Evolutionary conservation across 2,888 invertebrate genomes (phyloP).

Genomic region (Diaperis boleti): DNA sequence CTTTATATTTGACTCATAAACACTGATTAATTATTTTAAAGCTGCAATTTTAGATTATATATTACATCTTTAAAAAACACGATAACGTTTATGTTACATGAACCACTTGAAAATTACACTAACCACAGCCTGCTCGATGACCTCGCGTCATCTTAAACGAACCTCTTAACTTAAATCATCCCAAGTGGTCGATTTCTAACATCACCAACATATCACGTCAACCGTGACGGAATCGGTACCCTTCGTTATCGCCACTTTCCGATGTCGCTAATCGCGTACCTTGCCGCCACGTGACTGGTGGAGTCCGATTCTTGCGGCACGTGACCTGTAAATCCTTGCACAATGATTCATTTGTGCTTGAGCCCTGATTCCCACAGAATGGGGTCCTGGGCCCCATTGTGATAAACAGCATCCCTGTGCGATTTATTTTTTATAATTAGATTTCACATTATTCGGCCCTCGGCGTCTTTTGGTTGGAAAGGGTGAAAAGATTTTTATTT

Average conservation of each 20-base stretch:
- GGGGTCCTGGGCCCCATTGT: slow-evolving; percentile 41
- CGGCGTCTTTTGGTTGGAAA: slow-evolving; percentile 29
- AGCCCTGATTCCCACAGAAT: slow-evolving; percentile 63
- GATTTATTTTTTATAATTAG: slow-evolving; percentile 60
- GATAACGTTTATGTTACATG: no score
- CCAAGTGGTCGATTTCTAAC: slow-evolving; percentile 4
- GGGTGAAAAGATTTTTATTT: slow-evolving; percentile 43
- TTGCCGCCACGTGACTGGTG: slow-evolving; percentile 61
- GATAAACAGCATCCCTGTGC: slow-evolving; percentile 50
- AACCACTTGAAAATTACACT: no score
- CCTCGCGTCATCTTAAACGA: no score
- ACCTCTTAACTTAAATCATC: no score
- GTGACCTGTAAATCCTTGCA: slow-evolving; percentile 61
- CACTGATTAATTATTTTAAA: no score
- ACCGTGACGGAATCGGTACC: slow-evolving; percentile 16
- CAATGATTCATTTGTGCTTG: slow-evolving; percentile 64
- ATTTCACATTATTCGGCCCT: slow-evolving; percentile 48
- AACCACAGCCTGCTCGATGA: no score
- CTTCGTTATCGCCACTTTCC: slow-evolving; percentile 62
- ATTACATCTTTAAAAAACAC: no score
- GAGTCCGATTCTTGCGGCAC: slow-evolving; percentile 60
- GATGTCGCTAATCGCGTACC: slow-evolving; percentile 65
- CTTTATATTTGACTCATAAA: no score
- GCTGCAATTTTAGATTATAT: no score
- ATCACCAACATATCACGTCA: neutral